Conservation (phyloP, 2,797 vertebrate genomes). For the Petrocephalus schoutedeni region DNA sequence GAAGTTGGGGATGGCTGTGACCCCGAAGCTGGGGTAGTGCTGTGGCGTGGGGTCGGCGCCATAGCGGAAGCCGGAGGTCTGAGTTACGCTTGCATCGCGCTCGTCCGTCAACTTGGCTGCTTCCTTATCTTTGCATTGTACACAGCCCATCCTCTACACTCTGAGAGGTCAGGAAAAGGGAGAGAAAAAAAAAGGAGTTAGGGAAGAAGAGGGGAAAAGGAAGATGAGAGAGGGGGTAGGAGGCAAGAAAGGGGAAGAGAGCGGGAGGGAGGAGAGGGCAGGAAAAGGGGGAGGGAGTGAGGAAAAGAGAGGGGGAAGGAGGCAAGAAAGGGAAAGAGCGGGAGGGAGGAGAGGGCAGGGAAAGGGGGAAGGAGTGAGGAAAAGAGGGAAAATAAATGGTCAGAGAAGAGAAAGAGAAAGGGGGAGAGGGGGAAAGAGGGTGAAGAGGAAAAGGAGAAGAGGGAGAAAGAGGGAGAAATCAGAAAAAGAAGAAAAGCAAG, state of each 20-base stretch:
- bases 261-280: neutral
- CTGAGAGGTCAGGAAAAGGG: slow-evolving; percentile 50
- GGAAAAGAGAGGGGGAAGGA: neutral
- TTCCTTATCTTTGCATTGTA: slow-evolving; percentile 99
- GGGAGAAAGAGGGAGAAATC: neutral
- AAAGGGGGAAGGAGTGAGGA: neutral
- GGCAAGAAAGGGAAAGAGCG: neutral
- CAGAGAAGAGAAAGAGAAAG: neutral
- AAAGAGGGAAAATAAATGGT: neutral
- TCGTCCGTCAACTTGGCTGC: slow-evolving; percentile 97
- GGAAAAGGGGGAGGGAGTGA: neutral
- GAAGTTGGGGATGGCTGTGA: slow-evolving; percentile 96
- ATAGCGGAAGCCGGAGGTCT: slow-evolving; percentile 95
- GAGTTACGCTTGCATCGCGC: slow-evolving; percentile 87
- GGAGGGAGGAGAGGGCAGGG: too few species aligned
- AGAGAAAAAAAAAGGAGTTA: neutral
- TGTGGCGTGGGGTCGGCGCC: slow-evolving; percentile 95
- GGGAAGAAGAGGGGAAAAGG: neutral
- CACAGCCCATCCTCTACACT: slow-evolving; percentile 99
- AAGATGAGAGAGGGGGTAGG: neutral
- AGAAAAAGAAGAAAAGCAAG: neutral
- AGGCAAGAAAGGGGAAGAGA: neutral
- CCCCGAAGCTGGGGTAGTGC: slow-evolving; percentile 93
- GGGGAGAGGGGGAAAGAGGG: neutral
- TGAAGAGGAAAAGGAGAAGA: neutral